Base-by-base conservation (phyloP, 2,888 invertebrate genomes). In the Apodemia duryi region DNA sequence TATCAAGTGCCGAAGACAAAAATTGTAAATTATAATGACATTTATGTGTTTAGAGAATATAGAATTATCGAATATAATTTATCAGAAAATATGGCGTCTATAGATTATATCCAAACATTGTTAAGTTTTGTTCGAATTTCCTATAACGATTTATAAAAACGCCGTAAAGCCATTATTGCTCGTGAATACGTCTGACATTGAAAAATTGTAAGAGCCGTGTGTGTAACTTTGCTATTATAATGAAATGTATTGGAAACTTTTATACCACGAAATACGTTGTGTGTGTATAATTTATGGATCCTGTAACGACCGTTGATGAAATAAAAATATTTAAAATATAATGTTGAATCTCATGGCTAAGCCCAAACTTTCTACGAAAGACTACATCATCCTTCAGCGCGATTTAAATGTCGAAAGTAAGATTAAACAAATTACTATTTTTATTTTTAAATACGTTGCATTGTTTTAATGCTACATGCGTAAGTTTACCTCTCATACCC, bases 161-260 rank as follows among this genome's bases (percentile, higher is more conserved):
- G 67, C 68, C 65, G 61, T 57, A 62, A 63, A 66, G 63, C 67
- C 70, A 68, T 71, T 68, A 72, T 69, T 63, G 64, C 64, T 66
- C 65, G 66, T 60, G 63, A 68, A 70, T 65, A 66, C 63, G 62
- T 63, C 66, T 70, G 71, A 70, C 71, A 63, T 71, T 71, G 70
- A 70, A 66, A 66, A 68, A 71, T 70, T 65, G 69, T 11, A 11
- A 43, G 43, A 64, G 67, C 57, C 65, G 60, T 46, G 54, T 62
- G 66, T 51, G 61, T 66, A 66, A 64, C 66, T 66, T 63, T 61
- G 29, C 61, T n/a, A 54, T 54, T 54, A 54, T 54, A 54, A 54
- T 54, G 54, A 29, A 54, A 54, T 54, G 54, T 54, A 54, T 54
- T 54, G 54, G 54, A 54, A 54, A 54, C 54, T 54, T 54, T 54